Base-by-base conservation (phyloP, 2,888 invertebrate species). In the Cheiracanthium punctorium region DNA sequence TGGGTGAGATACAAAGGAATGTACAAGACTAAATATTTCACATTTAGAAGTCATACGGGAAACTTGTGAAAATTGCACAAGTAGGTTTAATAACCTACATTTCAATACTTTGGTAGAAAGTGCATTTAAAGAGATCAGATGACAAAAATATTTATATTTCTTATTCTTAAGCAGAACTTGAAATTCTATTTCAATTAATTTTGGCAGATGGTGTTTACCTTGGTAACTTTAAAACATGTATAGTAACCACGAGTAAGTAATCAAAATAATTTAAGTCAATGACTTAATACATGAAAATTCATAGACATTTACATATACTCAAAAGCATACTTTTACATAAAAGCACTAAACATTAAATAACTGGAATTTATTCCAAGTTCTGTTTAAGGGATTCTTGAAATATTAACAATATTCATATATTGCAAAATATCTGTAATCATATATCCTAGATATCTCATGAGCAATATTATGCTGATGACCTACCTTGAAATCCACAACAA, bases 81-180 rank as follows among this genome's bases (percentile, higher is more conserved):
- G 77, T 80, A 79, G 73, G 84, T 73, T 65, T 30, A 74, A 69
- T 48, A 32, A 48, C 75, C 32, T 64, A 73, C 79, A 43, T 48
- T 84, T 79, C 70, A 75, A 77, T 80, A 81, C 77, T 87, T 87
- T 81, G 87, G 80, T 81, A 75, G 73, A 77, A 87, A 73, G 80
- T 76, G 76, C 80, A 77, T 72, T 80, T 67, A 73, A 87, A 87
- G 87, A 86, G 86, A 80, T 72, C 87, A 81, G 81, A 73, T 81
- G 87, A 77, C 73, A 81, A 80, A 87, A 87, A 81, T 87, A 81
- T 77, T 75, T 52, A 37, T 80, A 65, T 77, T 58, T 84, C 37
- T 73, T 48, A 67, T 64, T 30, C 79, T 82, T 73, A 85, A 85
- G 79, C 79, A 85, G 74, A 77, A 80, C 79, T 69, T 80, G 74